Percentiles rank a stretch among this genome's conserved stretches.
Evolutionary conservation across 2,888 invertebrate genomes (phyloP).

Genomic region (Meiosimyza platycephala): DNA sequence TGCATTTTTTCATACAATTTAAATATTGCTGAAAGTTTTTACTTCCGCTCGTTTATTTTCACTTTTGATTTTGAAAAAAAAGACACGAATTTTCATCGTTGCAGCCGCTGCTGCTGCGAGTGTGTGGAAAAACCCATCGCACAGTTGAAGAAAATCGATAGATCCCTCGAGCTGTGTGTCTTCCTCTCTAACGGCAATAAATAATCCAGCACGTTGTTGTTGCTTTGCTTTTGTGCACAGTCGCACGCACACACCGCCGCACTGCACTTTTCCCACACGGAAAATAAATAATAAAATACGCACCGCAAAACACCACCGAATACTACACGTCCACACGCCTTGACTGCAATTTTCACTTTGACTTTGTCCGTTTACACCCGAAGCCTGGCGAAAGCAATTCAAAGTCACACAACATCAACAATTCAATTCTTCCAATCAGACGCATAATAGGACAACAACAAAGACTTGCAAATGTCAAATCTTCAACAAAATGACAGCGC

Average conservation of each 20-base stretch:
- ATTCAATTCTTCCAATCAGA: conserved; percentile 6
- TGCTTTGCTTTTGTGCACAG: neutral
- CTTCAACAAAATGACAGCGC: neutral
- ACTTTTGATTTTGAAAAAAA: neutral
- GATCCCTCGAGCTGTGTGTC: conserved; percentile 28
- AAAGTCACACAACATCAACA: conserved; percentile 19
- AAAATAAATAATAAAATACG: conserved; percentile 12
- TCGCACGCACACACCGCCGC: neutral
- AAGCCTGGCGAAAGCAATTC: conserved; percentile 16
- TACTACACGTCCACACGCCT: conserved; percentile 22
- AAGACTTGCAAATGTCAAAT: neutral
- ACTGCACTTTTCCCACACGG: neutral
- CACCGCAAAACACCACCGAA: neutral
- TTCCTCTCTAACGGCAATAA: conserved; percentile 26
- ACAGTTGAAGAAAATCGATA: conserved; percentile 32
- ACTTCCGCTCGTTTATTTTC: conserved; percentile 1
- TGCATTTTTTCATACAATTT: neutral
- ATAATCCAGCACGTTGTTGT: conserved; percentile 10
- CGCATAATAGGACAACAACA: neutral
- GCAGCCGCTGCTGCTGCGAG: neutral
- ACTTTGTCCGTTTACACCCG: neutral
- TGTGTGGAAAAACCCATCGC: neutral
- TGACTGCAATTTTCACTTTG: conserved; percentile 26
- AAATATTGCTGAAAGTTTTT: neutral
- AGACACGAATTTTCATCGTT: neutral